Evolutionary conservation across 2,888 invertebrate genomes (phyloP), one percentile per base, ranked within the genome.

Genomic region (Muschampia plurimacula): DNA sequence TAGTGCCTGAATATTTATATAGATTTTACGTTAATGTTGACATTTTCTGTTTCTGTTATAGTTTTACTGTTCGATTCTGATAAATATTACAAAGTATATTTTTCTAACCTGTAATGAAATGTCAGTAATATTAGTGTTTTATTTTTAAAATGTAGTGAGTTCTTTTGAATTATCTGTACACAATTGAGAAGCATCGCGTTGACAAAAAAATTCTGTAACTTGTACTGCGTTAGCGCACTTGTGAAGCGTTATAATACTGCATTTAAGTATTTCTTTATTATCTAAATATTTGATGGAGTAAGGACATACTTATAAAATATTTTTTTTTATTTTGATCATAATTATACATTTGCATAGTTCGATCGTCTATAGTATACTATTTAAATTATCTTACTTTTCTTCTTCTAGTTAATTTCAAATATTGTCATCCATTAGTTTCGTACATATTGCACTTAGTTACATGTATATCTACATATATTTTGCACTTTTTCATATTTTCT

Each of bases 1-100:
- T 49, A 68, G 46, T 62, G 60, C 32, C 62, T 69, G 22, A 49
- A 36, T 69, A 15, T 69, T 69, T 39, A 39, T 60, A 63, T 62
- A 69, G 62, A 52, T 49, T 49, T 49, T 52, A 32, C 13, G 36
- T 57, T 57, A 22, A 57, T 22, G 57, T 57, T 57, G 28, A 57
- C 22, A 57, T 57, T 57, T 55, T 57, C 3, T 49, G 49, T 15
- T 57, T 44, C 36, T 62, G 28, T 62, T 62, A 69, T 44, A 46
- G 15, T 69, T 52, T 15, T 49, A 49, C 49, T 49, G 49, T 49
- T 49, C n/a, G n/a, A n/a, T 49, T 49, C n/a, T 49, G n/a, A n/a
- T 49, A 49, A 49, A 49, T 49, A n/a, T n/a, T 49, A 49, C 5
- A 49, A 49, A 49, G 5, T 49, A n/a, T 49, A 49, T 49, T 49